These are phyloP conservation scores for Vanessa tameamea DNA, from an alignment of 1,140 invertebrate species.

Conservation along the genomic window DNA sequence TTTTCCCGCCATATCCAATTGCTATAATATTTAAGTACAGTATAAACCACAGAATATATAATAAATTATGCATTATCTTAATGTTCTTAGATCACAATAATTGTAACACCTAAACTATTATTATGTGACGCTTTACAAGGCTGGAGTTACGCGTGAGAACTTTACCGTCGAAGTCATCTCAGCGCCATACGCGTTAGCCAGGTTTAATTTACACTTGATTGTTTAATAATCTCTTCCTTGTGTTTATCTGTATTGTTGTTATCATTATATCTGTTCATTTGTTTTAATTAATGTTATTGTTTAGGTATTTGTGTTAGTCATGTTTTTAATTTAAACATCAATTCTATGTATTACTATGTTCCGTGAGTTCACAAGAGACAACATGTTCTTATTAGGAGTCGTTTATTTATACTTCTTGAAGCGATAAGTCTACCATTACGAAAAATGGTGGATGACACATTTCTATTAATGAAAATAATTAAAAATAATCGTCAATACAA, in stretches of 20 bases:
- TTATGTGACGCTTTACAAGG: slow-evolving; percentile 12
- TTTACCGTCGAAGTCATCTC: slow-evolving; percentile 1
- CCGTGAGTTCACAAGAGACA: too few species aligned
- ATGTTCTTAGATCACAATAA: not conserved
- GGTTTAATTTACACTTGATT: slow-evolving; percentile 30
- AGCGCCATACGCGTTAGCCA: slow-evolving; percentile 21
- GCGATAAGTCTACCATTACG: too few species aligned
- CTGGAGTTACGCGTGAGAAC: slow-evolving; percentile 21
- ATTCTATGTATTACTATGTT: not conserved
- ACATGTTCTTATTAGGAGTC: too few species aligned
- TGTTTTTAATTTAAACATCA: not conserved
- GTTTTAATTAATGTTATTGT: not conserved
- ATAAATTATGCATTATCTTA: not conserved
- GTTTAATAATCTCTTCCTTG: slow-evolving; percentile 23
- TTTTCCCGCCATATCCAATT: too few species aligned
- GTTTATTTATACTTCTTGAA: too few species aligned
- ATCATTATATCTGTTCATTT: not conserved
- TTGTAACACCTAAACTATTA: slow-evolving; percentile 4
- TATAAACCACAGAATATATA: not conserved
- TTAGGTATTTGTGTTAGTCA: not conserved
- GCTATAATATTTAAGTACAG: not conserved
- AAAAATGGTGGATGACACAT: too few species aligned
- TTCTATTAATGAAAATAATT: too few species aligned
- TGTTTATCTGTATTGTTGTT: not conserved
- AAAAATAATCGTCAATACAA: too few species aligned